Evolutionary conservation across 2,113 vertebrate genomes (phyloP).

Genomic region (Climacteris rufus): DNA sequence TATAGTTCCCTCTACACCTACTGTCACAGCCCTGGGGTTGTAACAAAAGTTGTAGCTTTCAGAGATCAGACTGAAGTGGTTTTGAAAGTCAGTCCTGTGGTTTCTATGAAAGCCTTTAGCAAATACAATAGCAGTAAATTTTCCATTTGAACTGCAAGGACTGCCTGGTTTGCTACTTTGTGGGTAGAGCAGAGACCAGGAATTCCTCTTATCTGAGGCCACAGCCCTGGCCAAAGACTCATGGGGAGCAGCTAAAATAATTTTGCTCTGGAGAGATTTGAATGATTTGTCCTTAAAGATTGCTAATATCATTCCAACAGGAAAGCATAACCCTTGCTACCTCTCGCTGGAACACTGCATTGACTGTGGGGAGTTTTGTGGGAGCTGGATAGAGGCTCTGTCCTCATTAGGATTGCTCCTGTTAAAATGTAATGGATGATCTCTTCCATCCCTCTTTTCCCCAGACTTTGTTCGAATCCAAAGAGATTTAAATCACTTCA

Average conservation of each 20-base stretch:
- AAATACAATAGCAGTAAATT: background rate
- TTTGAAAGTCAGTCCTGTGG: conserved; percentile 15
- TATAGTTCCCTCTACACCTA: background rate
- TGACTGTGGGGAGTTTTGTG: background rate
- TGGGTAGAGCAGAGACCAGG: background rate
- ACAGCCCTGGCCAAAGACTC: background rate
- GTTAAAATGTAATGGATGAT: background rate
- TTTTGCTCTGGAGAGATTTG: conserved; percentile 3
- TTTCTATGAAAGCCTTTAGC: background rate
- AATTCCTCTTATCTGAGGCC: conserved; percentile 2
- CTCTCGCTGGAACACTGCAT: background rate
- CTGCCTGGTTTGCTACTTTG: conserved; percentile 13
- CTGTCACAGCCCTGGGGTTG: background rate
- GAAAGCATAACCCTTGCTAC: background rate
- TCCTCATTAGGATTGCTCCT: background rate
- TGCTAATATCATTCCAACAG: background rate
- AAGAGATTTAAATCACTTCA: conserved; percentile 26
- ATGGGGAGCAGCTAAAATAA: background rate
- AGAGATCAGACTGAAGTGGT: conserved; percentile 16
- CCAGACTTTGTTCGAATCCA: conserved; percentile 8
- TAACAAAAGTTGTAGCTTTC: conserved; percentile 5
- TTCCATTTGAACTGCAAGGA: background rate
- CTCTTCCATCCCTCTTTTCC: background rate
- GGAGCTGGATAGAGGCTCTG: background rate
- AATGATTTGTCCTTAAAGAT: conserved; percentile 21